Conservation (phyloP, 1,140 invertebrate genomes). For the Drosophila gunungcola region DNA sequence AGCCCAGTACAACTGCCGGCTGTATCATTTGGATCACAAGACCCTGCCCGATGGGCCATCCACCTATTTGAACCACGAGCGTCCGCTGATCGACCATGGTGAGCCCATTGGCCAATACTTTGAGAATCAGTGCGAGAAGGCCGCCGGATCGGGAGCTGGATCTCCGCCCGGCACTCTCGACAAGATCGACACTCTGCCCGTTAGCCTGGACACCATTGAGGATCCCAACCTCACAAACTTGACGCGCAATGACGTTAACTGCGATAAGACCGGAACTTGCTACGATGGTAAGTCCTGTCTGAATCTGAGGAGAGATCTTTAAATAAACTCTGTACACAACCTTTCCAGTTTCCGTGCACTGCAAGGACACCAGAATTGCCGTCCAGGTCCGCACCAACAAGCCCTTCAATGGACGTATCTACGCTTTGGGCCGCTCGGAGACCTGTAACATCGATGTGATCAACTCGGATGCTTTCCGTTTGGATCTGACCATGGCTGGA, state of each 20-base stretch:
- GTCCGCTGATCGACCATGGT: constrained; percentile 95
- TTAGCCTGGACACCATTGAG: constrained; percentile 90
- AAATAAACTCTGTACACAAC: no score
- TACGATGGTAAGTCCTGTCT: constrained; percentile 91
- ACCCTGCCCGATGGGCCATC: constrained; percentile 95
- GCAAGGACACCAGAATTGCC: constrained; percentile 96
- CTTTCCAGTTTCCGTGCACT: constrained; percentile 94
- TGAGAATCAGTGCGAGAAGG: constrained; percentile 94
- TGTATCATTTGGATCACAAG: constrained; percentile 96
- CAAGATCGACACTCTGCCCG: constrained; percentile 87
- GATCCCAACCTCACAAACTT: constrained; percentile 89
- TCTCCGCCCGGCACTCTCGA: constrained; percentile 63
- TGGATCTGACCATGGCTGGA: constrained; percentile 96
- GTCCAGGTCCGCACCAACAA: constrained; percentile 96
- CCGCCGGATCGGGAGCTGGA: constrained; percentile 77
- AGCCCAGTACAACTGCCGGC: constrained; percentile 93
- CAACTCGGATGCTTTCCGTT: constrained; percentile 95
- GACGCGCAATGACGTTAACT: constrained; percentile 92
- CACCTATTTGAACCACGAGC: constrained; percentile 94
- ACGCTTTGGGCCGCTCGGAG: constrained; percentile 95
- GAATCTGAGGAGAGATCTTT: neutral
- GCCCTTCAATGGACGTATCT: constrained; percentile 97
- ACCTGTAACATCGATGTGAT: constrained; percentile 97
- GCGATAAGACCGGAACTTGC: constrained; percentile 97
- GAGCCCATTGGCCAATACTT: constrained; percentile 94